A percentile compares a stretch with the other conserved stretches of the same genome.
Evolutionary conservation across 64 coral and sea anemone species (phyloP).

Genomic region (Porites lutea): DNA sequence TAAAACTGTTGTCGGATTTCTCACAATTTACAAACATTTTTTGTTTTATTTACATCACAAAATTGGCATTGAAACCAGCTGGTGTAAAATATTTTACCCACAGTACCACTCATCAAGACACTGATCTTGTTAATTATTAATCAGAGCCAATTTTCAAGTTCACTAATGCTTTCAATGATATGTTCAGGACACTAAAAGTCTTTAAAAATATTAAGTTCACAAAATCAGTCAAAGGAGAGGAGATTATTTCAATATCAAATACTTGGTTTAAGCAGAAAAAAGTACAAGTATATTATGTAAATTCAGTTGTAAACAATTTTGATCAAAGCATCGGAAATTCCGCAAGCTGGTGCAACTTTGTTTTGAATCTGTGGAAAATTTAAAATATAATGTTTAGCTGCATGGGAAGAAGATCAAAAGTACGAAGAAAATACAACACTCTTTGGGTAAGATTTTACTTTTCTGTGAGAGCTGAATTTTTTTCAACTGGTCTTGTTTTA

Average conservation of each 20-base stretch:
- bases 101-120: background rate
- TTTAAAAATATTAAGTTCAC: background rate
- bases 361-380: background rate
- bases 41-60: too few relatives aligned
- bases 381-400: slow-evolving; percentile 55
- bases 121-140: slow-evolving; percentile 29
- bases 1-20: too few relatives aligned
- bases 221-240: background rate
- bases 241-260: background rate
- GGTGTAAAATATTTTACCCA: background rate
- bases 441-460: slow-evolving; percentile 28
- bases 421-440: slow-evolving; percentile 56
- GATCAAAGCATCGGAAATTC: too few relatives aligned
- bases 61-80: too few relatives aligned
- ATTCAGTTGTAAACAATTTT: too few relatives aligned
- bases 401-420: slow-evolving; percentile 57
- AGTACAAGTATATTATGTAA: too few relatives aligned
- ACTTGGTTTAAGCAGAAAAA: too few relatives aligned
- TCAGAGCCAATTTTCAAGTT: background rate
- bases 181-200: too few relatives aligned
- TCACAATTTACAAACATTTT: too few relatives aligned
- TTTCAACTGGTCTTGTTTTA: too few relatives aligned
- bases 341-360: too few relatives aligned
- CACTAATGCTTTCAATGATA: background rate
- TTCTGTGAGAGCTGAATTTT: too few relatives aligned